Base-by-base conservation (phyloP, 2,888 invertebrate species). In the Chironomus tentans region DNA sequence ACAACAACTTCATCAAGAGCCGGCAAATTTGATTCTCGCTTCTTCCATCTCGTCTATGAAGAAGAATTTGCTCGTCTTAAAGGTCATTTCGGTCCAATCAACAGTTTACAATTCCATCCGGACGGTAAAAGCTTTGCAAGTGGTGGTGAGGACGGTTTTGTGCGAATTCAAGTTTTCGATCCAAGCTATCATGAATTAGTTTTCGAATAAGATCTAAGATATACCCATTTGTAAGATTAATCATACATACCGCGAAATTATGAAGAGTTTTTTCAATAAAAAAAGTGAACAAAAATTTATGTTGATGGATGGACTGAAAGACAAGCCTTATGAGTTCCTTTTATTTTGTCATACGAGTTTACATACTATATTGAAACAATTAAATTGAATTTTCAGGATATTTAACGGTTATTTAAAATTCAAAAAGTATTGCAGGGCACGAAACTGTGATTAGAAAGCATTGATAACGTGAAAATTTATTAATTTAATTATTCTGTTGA, bases 1-100 rank as follows among this genome's bases (percentile, higher is more conserved):
- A 97, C 97, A 68, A 97, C 95, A 1, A 98, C 97, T 0, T 94
- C 95, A 0, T 90, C 96, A 0, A 88, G 95, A 79, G 91, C 94
- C 78, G 99, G 98, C 74, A 98, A 98, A 86, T 99, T 99, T 83
- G 98, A 99, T 83, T 96, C 92, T 84, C 84, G 91, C 68, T 95
- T 98, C 86, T 98, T 93, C 88, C 97, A 98, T 84, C 86, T 97
- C 80, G 91, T 98, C 24, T 98, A 96, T 84, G 97, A 97, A 85
- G 97, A 98, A 82, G 98, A 98, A 82, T 98, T 98, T 84, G 97
- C 93, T 0, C 87, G 97, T 77, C 91, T 99, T n/a, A 99, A 98
- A 83, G 98, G 98, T 77, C 99, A 99, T 86, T 99, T 99, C 82
- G 99, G 99, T 80, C 99, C 99, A 1, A 99, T 99, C 81, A 99